Base-by-base conservation (phyloP, 2,797 vertebrate species). In the Chaenodraco wilsoni region DNA sequence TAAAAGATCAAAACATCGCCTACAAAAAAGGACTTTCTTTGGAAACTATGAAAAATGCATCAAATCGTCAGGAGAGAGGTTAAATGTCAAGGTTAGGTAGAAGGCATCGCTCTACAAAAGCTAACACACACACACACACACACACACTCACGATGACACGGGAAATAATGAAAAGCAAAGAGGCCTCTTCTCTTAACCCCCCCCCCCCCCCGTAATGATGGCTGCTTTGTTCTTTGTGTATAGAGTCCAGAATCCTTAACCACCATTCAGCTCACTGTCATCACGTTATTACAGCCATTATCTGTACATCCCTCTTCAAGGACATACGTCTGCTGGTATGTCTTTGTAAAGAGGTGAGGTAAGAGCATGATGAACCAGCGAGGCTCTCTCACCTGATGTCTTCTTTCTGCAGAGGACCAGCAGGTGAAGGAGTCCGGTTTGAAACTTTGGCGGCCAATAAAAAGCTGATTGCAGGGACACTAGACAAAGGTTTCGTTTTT, bases 181-280 rank as follows among this genome's bases (percentile, higher is more conserved):
- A 69, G 61, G 61, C 66, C 55, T 79, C 23, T 59, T 51, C 57
- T 81, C 21, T 48, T 46, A 3, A 23, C 73, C 19, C 5, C 23
- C n/a, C 11, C 49, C 21, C 21, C 21, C 21, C 21, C 23, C 3
- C 0, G 1, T 9, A 57, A 31, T 62, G 50, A 75, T 40, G 54
- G 10, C 13, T 15, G 50, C 75, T 82, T 75, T 86, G 72, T 82
- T 80, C 76, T 72, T 49, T 72, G 72, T 71, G 54, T 76, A 37
- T 49, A 13, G 48, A 72, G 48, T 49, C 33, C 60, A 57, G 21
- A 74, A 52, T 69, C 72, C 75, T 81, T 71, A 63, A 83, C 23
- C 65, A 33, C 10, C 0, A 23, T 57, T 85, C 58, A 80, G 56
- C 50, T 37, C 1, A 2, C 79, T 78, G 85, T 86, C 87, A 85